Percentiles rank a stretch among this genome's conserved stretches.
phyloP scores from a whole-genome alignment of 1,140 invertebrate genomes.

The Steinernema feltiae region DNA sequence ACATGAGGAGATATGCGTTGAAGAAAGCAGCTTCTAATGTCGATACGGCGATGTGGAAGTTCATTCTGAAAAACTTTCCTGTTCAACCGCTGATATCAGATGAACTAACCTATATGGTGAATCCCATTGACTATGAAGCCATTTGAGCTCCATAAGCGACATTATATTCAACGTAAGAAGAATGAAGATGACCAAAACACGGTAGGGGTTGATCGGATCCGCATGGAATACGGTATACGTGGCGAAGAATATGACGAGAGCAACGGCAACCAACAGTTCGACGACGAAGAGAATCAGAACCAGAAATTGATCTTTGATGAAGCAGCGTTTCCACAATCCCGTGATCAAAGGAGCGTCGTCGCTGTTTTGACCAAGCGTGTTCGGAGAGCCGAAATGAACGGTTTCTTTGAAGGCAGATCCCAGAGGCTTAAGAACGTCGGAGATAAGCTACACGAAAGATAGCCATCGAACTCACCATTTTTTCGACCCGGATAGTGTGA shows the following conservation, averaged over 20 bases:
- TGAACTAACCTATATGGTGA: conserved; percentile 19
- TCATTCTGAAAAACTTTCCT: conserved; percentile 22
- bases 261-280: conserved; percentile 20
- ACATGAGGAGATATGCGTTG: conserved; percentile 36
- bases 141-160: neutral
- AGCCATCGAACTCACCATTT: neutral
- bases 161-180: neutral
- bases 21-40: conserved; percentile 32
- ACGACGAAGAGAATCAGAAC: conserved; percentile 19
- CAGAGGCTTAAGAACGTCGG: conserved; percentile 11
- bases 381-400: conserved; percentile 26
- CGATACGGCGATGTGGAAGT: conserved; percentile 29
- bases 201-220: conserved; percentile 6
- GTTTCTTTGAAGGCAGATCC: conserved; percentile 24
- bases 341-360: conserved; percentile 23
- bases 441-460: neutral
- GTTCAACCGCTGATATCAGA: conserved; percentile 15
- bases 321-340: conserved; percentile 7
- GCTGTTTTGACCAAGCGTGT: conserved; percentile 19
- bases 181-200: conserved; percentile 21
- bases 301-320: conserved; percentile 8
- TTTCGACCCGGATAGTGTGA: conserved; percentile 10
- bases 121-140: conserved; percentile 15
- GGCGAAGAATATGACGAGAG: conserved; percentile 15
- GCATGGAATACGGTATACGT: neutral